Evolutionary conservation across 2,113 vertebrate species (phyloP).

Genomic region (Melozone crissalis): DNA sequence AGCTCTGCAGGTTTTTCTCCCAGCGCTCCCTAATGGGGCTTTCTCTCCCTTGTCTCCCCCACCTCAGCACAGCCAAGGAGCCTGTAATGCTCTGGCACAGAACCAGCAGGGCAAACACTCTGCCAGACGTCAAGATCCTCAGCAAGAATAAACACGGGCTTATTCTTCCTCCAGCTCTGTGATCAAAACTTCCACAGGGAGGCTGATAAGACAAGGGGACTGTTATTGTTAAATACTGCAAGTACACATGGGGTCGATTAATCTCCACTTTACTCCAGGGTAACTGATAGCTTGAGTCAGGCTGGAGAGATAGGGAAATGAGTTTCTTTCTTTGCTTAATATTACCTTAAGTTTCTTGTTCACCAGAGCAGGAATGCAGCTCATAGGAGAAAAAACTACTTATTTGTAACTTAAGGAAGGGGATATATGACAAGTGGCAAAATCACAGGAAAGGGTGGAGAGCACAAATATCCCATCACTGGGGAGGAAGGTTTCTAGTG

Average conservation of each 20-base stretch:
- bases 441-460: conserved; percentile 30
- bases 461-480: neutral
- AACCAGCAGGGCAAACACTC: conserved; percentile 56
- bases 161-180: conserved; percentile 48
- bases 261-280: conserved; percentile 49
- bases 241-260: conserved; percentile 46
- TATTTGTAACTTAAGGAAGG: neutral
- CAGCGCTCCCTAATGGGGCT: neutral
- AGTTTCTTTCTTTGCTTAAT: conserved; percentile 59
- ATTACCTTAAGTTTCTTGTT: conserved; percentile 41
- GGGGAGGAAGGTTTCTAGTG: neutral
- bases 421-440: conserved; percentile 7
- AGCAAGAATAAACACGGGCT: conserved; percentile 58
- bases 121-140: conserved; percentile 34
- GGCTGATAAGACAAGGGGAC: conserved; percentile 40
- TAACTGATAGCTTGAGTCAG: conserved; percentile 43
- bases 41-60: neutral
- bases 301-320: conserved; percentile 33
- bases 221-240: conserved; percentile 56
- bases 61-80: neutral
- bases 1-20: neutral
- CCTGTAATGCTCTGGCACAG: conserved; percentile 13
- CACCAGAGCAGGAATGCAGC: conserved; percentile 2
- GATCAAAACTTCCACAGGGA: conserved; percentile 59
- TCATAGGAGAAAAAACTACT: neutral